phyloP scores from a whole-genome alignment of 1,140 invertebrate species.

The Drosophila punjabiensis region DNA sequence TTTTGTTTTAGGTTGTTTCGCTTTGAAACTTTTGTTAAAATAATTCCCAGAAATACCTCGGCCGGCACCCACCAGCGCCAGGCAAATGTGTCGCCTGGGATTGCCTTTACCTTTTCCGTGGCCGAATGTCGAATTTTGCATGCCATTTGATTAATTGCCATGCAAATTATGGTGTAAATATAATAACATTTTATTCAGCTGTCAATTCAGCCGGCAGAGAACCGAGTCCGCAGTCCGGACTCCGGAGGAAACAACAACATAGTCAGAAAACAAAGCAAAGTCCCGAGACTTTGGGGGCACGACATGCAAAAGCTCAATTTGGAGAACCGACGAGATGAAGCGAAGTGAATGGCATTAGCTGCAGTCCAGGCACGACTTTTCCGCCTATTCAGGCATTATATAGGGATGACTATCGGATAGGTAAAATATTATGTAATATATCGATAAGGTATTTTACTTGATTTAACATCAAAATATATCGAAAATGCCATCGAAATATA shows the following conservation, averaged over 20 bases:
- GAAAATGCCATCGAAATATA: no score
- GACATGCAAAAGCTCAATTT: slow-evolving; percentile 83
- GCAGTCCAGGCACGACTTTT: slow-evolving; percentile 72
- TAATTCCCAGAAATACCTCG: slow-evolving; percentile 48
- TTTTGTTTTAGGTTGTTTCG: slow-evolving; percentile 11
- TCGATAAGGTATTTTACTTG: background rate
- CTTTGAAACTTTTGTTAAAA: slow-evolving; percentile 33
- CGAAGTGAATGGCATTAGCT: slow-evolving; percentile 82
- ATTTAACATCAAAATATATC: background rate
- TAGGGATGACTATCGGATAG: slow-evolving; percentile 18
- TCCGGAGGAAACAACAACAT: slow-evolving; percentile 18
- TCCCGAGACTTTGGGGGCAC: slow-evolving; percentile 63
- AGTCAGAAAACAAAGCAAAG: slow-evolving; percentile 39
- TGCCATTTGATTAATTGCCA: slow-evolving; percentile 84
- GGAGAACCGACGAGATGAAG: slow-evolving; percentile 68
- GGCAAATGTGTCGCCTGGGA: slow-evolving; percentile 68
- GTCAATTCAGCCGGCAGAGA: slow-evolving; percentile 70
- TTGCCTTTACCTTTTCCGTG: slow-evolving; percentile 39
- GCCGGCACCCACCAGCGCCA: slow-evolving; percentile 37
- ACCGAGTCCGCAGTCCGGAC: slow-evolving; percentile 17
- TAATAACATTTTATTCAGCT: slow-evolving; percentile 84
- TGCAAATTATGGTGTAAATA: slow-evolving; percentile 84
- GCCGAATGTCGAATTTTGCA: slow-evolving; percentile 72
- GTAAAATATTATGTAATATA: slow-evolving; percentile 4
- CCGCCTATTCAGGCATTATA: slow-evolving; percentile 19